Evolutionary conservation across 1,140 invertebrate species (phyloP), one percentile per base, ranked within the genome.

Genomic region (Brachionus manjavacas): DNA sequence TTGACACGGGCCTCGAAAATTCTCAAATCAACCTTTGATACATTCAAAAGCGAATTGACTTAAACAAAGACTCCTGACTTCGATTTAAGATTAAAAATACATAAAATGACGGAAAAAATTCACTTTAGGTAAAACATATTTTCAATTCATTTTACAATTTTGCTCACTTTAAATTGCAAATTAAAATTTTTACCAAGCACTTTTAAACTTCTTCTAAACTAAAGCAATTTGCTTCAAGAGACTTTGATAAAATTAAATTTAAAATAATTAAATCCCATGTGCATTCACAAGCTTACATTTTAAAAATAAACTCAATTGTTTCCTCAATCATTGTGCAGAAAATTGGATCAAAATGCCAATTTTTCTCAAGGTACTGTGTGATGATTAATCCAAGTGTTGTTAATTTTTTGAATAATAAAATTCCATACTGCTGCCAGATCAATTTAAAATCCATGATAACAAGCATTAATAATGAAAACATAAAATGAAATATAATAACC

Each of bases 401-500:
- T 23, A 60, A 20, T 60, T 35, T 35, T 35, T 60, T 60, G 20
- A 60, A 60, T 60, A 60, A 35, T 35, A 35, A 35, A 35, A 7
- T 35, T 35, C 31, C 31, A 35, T 35, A 35, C 25, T 60, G n/a
- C 20, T 60, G 52, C 52, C 11, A 60, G 52, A 60, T 60, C 52
- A 60, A 60, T 60, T 60, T 20, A 60, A 46, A 60, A 60, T 60
- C 52, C 20, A 60, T 20, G 9, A 43, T 68, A 68, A 68, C 12
- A 31, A 35, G 20, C 25, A 68, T 28, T 14, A 68, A 68, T 31
- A 68, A 14, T n/a, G 11, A 68, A 68, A 68, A 68, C 66, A 31
- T 31, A 31, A 68, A 35, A 68, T 68, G 66, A 72, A 72, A 72
- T 72, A 72, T 72, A 72, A 72, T 72, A 72, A 72, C 68, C 68